Conservation (phyloP, 2,113 vertebrate genomes). For the Rhinoptilus africanus region DNA sequence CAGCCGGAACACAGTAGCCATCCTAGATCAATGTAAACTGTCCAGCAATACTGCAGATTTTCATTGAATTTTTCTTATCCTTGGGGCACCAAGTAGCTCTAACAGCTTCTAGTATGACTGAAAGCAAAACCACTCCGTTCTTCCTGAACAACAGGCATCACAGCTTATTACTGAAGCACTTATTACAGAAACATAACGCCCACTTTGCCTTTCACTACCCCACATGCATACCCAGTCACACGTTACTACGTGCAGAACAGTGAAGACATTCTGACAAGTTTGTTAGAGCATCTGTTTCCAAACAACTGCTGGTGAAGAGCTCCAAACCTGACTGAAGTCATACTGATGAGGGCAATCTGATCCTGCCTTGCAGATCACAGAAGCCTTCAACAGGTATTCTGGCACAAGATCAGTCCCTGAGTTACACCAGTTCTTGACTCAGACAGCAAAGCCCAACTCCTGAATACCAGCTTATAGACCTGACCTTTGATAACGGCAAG, state of each 20-base stretch:
- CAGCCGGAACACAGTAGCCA: neutral
- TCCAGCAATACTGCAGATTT: neutral
- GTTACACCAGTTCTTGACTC: neutral
- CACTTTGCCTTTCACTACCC: neutral
- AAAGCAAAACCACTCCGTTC: neutral
- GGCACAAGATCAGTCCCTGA: neutral
- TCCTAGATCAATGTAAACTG: neutral
- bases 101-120: neutral
- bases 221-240: neutral
- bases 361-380: neutral
- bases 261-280: neutral
- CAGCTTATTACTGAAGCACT: neutral
- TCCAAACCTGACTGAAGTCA: neutral
- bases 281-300: neutral
- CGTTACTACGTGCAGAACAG: neutral
- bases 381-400: neutral
- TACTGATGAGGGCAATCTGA: neutral
- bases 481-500: neutral
- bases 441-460: neutral
- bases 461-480: neutral
- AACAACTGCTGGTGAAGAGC: neutral
- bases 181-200: neutral
- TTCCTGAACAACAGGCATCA: neutral
- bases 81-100: neutral
- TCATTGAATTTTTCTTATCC: neutral